A percentile compares a stretch with the other conserved stretches of the same genome.
phyloP scores from a whole-genome alignment of 2,113 vertebrate genomes.

The Setophaga coronata region DNA sequence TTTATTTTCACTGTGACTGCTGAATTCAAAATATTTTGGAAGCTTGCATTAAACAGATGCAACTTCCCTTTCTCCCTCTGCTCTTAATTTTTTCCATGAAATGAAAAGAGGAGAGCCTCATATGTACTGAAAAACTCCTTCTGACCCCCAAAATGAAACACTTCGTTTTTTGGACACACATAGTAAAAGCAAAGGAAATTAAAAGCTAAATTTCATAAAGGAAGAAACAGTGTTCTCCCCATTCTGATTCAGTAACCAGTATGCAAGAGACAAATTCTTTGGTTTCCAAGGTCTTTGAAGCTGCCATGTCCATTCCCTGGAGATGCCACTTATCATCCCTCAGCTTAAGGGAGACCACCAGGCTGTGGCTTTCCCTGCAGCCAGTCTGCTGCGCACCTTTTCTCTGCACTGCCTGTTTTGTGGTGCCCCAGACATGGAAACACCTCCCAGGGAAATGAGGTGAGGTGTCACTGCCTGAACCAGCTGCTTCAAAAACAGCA shows the following conservation, averaged over 20 bases:
- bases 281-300: not conserved
- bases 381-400: not conserved
- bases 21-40: not conserved
- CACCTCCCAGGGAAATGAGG: fast-evolving
- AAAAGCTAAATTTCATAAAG: not conserved
- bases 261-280: not conserved
- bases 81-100: not conserved
- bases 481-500: not conserved
- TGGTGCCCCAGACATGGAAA: not conserved
- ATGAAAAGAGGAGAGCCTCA: not conserved
- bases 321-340: not conserved
- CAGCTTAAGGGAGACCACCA: not conserved
- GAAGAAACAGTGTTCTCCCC: not conserved
- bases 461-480: not conserved
- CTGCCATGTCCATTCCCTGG: not conserved
- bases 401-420: not conserved
- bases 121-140: not conserved
- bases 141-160: slow-evolving; percentile 32
- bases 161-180: not conserved
- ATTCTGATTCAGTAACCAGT: not conserved
- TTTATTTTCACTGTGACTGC: not conserved
- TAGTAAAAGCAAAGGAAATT: slow-evolving; percentile 35
- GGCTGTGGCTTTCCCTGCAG: not conserved
- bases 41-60: not conserved
- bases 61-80: not conserved